Percentiles rank a stretch among this genome's conserved stretches.
These are phyloP conservation scores for Brachionichthys hirsutus DNA, from an alignment of 2,113 vertebrate species.

Conservation along the genomic window DNA sequence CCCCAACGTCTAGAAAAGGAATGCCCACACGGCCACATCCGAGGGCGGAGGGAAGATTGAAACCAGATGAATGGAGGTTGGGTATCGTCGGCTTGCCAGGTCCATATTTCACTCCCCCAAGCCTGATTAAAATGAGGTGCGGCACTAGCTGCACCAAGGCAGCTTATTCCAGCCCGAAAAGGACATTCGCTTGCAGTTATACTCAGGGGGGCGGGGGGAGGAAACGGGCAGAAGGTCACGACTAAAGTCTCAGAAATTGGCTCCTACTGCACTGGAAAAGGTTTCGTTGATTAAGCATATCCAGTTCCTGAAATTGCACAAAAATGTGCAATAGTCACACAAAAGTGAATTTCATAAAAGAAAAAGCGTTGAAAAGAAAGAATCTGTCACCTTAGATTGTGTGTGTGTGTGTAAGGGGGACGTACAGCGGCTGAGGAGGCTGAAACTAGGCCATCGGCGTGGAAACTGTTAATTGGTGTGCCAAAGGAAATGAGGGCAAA, in stretches of 20 bases:
- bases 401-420: conserved; percentile 1
- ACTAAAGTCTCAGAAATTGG: conserved; percentile 28
- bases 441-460: conserved; percentile 64
- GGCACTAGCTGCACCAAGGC: conserved; percentile 49
- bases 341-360: conserved; percentile 29
- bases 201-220: conserved; percentile 22
- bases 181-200: conserved; percentile 52
- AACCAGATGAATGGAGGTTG: conserved; percentile 79
- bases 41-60: conserved; percentile 77
- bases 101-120: conserved; percentile 77
- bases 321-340: conserved; percentile 4
- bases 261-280: conserved; percentile 16
- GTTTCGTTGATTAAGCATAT: conserved; percentile 11
- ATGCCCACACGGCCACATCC: conserved; percentile 72
- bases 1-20: conserved; percentile 62
- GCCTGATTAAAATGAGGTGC: conserved; percentile 76
- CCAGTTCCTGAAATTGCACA: conserved; percentile 3
- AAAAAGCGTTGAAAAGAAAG: conserved; percentile 19
- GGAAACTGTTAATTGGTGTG: conserved; percentile 50
- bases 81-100: conserved; percentile 57
- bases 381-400: conserved; percentile 43
- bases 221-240: conserved; percentile 49
- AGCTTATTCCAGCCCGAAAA: conserved; percentile 47
- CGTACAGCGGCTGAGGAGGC: conserved; percentile 14
- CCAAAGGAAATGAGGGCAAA: conserved; percentile 69